Base-by-base conservation (phyloP, 2,888 invertebrate species). In the Lathronympha strigana region DNA sequence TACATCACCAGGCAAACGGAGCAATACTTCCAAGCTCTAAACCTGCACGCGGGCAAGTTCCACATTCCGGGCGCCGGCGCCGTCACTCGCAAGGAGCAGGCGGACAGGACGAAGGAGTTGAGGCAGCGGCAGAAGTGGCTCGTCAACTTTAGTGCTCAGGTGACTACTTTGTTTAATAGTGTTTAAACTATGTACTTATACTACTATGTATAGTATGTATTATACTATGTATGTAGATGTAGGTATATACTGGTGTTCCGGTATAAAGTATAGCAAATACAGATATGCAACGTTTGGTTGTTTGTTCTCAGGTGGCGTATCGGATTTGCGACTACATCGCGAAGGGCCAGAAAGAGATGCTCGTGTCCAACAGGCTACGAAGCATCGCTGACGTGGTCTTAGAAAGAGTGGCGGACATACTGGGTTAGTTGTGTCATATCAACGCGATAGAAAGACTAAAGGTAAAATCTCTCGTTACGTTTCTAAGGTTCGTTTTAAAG, bases 351-450 rank as follows among this genome's bases (percentile, higher is more conserved):
- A 89, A 88, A 38, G 93, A 93, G 55, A 92, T 93, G 76, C 73
- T 94, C 68, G 92, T 94, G 1, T 93, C 93, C 0, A 93, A 93
- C 47, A 82, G 93, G 68, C 71, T 94, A 67, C 81, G 93, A 60
- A 92, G 93, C 71, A 90, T 94, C 50, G 93, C 94, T 2, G 93
- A 94, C 69, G 92, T 93, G 3, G 91, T 94, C 17, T 75, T 94
- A 71, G 93, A 93, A 71, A 84, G 93, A 70, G 88, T 94, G 4
- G 93, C 93, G 62, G 92, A 93, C 71, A 86, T 94, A 73, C 81
- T 92, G 60, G 88, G 92, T 92, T 66, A 73, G 76, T 71, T 15
- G 23, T 11, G 13, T 51, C 9, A 17, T 47, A n/a, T n/a, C n/a
- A n/a, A n/a, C n/a, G n/a, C n/a, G n/a, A n/a, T n/a, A n/a, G n/a